A percentile compares a stretch with the other conserved stretches of the same genome.
Evolutionary conservation across 2,888 invertebrate genomes (phyloP).

Genomic region (Antitype chi): DNA sequence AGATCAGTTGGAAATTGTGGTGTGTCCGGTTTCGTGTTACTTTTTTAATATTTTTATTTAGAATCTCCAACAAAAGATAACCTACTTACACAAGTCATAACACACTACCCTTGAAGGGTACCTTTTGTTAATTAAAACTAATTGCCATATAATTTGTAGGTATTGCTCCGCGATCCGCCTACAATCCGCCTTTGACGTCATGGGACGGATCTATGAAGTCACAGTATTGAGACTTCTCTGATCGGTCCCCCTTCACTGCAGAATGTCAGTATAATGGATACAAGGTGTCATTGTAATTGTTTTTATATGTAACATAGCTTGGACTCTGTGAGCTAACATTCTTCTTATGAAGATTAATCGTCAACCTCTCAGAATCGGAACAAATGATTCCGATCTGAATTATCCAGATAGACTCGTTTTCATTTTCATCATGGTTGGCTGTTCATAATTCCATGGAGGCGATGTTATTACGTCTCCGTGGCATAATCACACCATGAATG

Average conservation of each 20-base stretch:
- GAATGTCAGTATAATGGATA: not conserved
- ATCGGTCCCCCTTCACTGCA: not conserved
- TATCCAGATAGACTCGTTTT: not conserved
- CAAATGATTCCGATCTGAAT: not conserved
- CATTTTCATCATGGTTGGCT: not conserved
- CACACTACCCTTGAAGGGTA: not conserved
- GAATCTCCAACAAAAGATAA: not conserved
- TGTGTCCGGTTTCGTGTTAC: not conserved
- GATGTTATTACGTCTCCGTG: not conserved
- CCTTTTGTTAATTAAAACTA: not conserved
- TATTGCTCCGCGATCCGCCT: not conserved
- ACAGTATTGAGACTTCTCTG: not conserved
- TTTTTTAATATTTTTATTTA: not conserved
- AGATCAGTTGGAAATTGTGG: not conserved
- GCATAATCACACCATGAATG: constrained; percentile 24
- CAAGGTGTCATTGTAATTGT: not conserved
- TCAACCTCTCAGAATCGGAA: not conserved
- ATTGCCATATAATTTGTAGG: not conserved
- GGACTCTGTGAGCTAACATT: not conserved
- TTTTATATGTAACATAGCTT: not conserved
- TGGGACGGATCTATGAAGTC: not conserved
- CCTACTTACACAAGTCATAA: not conserved
- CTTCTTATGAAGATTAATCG: not conserved
- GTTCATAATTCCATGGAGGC: constrained; percentile 20
- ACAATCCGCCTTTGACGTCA: not conserved